Base-by-base conservation (phyloP, 2,888 invertebrate genomes). In the Agriopis leucophaearia region DNA sequence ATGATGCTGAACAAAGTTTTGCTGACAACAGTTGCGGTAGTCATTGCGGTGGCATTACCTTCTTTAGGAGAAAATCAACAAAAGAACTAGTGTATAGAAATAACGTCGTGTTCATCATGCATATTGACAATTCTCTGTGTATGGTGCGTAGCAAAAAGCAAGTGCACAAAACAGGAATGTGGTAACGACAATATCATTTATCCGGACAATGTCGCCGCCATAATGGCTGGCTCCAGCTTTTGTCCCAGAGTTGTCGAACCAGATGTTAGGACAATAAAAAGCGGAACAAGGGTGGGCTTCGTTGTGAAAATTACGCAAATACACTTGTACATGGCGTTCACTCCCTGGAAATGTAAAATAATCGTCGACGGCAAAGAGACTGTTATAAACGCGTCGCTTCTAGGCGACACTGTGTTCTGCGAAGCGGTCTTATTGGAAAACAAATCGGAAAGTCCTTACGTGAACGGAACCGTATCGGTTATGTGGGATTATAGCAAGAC, bases 121-220 rank as follows among this genome's bases (percentile, higher is more conserved):
- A 78, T 91, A 65, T 71, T 77, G 13, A 82, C 84, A 65, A 84
- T 74, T 66, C 77, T 73, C 56, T 92, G 91, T 69, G 83, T 83
- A 5, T 91, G 91, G 90, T 90, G 91, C 63, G 88, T 90, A n/a
- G 88, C 86, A 36, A 90, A 91, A 72, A 89, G 86, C 74, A 81
- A 83, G 71, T 91, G 91, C 64, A 89, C 90, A 3, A 84, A 85
- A 66, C 85, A 89, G 67, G 81, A 83, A 55, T 90, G 90, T 69
- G 90, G 89, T 10, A 89, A 89, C 70, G 90, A 90, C 76, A 91
- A 90, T 69, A 80, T 88, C n/a, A 90, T 91, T 70, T 89, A 83
- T 74, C 87, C 90, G 13, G 77, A 81, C 71, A 77, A 83, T 62
- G 74, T 84, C 27, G 72, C 78, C 1, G 88, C 89, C 10, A 78